Base-by-base conservation (phyloP, 1,140 invertebrate genomes). In the Nephila pilipes region DNA sequence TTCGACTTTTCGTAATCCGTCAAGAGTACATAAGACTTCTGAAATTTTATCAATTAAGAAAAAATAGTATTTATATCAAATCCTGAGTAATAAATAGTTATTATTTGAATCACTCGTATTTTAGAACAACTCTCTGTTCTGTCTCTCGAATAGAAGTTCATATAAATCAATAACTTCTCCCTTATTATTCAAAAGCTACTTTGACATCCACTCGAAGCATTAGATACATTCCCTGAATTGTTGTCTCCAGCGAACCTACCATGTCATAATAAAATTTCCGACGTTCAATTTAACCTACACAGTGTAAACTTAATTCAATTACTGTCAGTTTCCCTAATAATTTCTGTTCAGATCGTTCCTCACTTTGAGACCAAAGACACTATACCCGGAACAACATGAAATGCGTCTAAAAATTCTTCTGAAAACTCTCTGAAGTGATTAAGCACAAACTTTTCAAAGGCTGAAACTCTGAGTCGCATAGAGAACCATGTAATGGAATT, bases 281-380 rank as follows among this genome's bases (percentile, higher is more conserved):
- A 16, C 29, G 69, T 75, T 75, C 69, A 75, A 20, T 65, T 65
- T 65, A 65, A 1, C 63, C 29, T 75, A 75, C 32, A 18, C 29
- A 75, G 69, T 75, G 69, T 29, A 75, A 18, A 36, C 32, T 75
- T 75, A 75, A 75, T 75, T 75, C 18, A 32, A 75, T 36, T 75
- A 75, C 18, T 32, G 25, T 75, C 69, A 75, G 69, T 36, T 75
- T 75, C 29, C 69, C 69, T 20, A 75, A 75, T 75, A 75, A 75
- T 75, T 29, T 29, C 29, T 3, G 25, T 75, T 36, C 16, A 16
- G 69, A 75, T 75, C 32, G 14, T 75, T 75, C 32, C 69, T 75
- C 29, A 75, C 65, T 75, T 36, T 29, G 29, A 12, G 25, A 18
- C 69, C 29, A 36, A 32, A 29, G 69, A 75, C 69, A 75, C 58